Conservation (phyloP, 2,113 vertebrate species). For the Fregata magnificens region DNA sequence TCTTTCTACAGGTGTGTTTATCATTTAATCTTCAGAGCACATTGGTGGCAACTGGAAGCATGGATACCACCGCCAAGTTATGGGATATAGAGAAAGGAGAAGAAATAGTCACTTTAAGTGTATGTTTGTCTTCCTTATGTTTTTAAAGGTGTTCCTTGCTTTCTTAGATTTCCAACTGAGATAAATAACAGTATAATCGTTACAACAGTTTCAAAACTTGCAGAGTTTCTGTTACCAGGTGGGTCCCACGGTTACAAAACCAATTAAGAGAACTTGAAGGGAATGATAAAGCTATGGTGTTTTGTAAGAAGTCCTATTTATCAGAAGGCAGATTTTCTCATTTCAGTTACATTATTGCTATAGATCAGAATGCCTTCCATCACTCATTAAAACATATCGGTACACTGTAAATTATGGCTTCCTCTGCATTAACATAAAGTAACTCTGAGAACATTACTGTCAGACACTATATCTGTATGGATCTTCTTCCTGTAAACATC, state of each 20-base stretch:
- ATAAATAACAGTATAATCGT: not conserved
- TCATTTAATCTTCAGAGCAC: constrained; percentile 95
- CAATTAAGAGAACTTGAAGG: not conserved
- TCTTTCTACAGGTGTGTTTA: constrained; percentile 85
- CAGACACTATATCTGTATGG: not conserved
- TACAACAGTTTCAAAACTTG: not conserved
- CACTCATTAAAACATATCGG: not conserved
- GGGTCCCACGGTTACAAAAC: not conserved
- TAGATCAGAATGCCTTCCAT: not conserved
- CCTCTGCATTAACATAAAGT: not conserved
- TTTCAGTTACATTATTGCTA: not conserved
- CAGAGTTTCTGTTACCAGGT: not conserved
- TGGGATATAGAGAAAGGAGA: constrained; percentile 91
- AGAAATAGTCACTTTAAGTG: constrained; percentile 81
- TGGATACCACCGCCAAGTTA: constrained; percentile 88
- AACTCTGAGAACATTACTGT: not conserved
- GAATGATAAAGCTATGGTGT: not conserved
- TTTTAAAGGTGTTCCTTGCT: not conserved
- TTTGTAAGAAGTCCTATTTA: not conserved
- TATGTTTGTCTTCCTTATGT: constrained; percentile 50
- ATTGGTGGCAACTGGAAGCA: constrained; percentile 91
- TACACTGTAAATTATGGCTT: not conserved
- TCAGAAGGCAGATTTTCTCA: not conserved
- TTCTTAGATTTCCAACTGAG: not conserved
- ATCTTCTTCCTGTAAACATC: not conserved